Percentiles rank a stretch among this genome's conserved stretches.
These are phyloP conservation scores for Parnassius glacialis DNA, from an alignment of 2,888 invertebrate species.

Conservation along the genomic window DNA sequence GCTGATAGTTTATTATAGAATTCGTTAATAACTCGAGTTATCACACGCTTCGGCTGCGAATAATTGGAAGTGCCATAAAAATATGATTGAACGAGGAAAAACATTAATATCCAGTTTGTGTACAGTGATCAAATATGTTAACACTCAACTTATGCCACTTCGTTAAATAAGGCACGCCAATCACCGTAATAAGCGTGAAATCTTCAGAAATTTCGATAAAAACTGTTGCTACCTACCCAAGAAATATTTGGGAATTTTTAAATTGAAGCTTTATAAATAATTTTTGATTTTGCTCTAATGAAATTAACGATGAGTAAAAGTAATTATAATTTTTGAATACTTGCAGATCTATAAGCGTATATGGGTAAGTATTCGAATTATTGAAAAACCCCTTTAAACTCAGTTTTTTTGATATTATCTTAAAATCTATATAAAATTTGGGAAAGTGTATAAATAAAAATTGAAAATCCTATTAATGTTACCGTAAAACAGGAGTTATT, in stretches of 20 bases:
- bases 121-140: slow-evolving; percentile 17
- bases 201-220: slow-evolving; percentile 20
- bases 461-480: no score
- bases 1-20: slow-evolving; percentile 19
- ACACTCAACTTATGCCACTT: neutral
- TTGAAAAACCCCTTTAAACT: no score
- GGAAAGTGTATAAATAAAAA: no score
- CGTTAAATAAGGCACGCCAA: slow-evolving; percentile 1
- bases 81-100: slow-evolving; percentile 39
- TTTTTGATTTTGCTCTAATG: no score
- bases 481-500: no score
- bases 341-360: no score
- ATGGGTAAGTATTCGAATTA: no score
- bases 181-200: slow-evolving; percentile 16
- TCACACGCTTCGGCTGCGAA: slow-evolving; percentile 35
- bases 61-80: slow-evolving; percentile 42
- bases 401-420: no score
- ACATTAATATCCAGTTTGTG: slow-evolving; percentile 23
- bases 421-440: no score
- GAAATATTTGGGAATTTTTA: slow-evolving; percentile 1
- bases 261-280: neutral
- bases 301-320: no score
- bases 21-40: slow-evolving; percentile 29
- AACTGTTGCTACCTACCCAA: neutral
- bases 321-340: no score